Evolutionary conservation across 64 coral and sea anemone genomes (phyloP).

Genomic region (Cladopsammia gracilis): DNA sequence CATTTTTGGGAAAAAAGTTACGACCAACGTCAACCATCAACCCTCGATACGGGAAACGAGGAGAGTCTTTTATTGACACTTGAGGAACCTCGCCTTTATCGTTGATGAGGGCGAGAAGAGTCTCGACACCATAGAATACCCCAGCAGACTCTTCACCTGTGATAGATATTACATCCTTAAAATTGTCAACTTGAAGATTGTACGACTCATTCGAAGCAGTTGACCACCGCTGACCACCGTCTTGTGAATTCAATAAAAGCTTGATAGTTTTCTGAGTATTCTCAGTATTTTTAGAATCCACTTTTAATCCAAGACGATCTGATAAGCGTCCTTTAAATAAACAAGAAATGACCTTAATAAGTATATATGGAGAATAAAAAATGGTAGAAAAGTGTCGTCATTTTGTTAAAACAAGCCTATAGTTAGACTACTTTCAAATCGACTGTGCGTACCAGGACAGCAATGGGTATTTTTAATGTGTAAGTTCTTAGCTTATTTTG

Average conservation of each 20-base stretch:
- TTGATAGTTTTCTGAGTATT: constrained; percentile 49
- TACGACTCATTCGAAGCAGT: constrained; percentile 33
- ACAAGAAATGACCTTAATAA: too few relatives aligned
- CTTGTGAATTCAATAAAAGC: background rate
- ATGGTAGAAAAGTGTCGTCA: too few relatives aligned
- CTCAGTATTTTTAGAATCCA: background rate
- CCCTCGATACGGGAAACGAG: constrained; percentile 71
- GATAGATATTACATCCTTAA: constrained; percentile 48
- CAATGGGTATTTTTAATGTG: too few relatives aligned
- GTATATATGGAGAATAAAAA: too few relatives aligned
- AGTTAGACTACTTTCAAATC: too few relatives aligned
- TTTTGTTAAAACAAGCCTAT: too few relatives aligned
- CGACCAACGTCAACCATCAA: constrained; percentile 75
- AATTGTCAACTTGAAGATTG: constrained; percentile 43
- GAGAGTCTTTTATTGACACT: constrained; percentile 64
- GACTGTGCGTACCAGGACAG: too few relatives aligned
- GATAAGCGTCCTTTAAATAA: too few relatives aligned
- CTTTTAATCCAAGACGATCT: background rate
- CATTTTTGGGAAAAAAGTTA: constrained; percentile 63
- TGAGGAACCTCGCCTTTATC: constrained; percentile 34
- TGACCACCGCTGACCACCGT: background rate
- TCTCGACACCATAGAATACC: constrained; percentile 72
- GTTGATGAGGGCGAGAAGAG: constrained; percentile 49
- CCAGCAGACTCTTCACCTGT: constrained; percentile 27
- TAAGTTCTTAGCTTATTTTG: too few relatives aligned